A percentile compares a stretch with the other conserved stretches of the same genome.
Conservation (phyloP, 2,113 vertebrate species). For the Proteles cristata region DNA sequence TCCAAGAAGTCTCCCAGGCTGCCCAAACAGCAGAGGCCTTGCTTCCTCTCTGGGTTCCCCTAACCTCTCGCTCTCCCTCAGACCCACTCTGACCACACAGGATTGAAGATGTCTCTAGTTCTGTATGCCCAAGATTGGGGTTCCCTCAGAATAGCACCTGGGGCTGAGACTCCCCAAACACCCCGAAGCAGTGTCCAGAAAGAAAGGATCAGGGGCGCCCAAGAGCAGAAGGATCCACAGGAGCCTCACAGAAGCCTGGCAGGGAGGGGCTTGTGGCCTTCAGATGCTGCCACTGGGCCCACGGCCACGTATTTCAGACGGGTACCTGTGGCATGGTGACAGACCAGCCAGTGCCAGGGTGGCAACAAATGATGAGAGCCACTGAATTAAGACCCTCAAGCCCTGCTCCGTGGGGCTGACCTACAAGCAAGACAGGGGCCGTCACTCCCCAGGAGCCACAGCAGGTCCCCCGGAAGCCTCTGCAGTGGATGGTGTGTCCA, state of each 20-base stretch:
- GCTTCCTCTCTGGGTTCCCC: not conserved
- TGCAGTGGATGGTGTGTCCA: not conserved
- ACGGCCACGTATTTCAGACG: not conserved
- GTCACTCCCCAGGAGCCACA: not conserved
- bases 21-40: not conserved
- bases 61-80: not conserved
- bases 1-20: not conserved
- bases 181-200: not conserved
- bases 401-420: conserved; percentile 25
- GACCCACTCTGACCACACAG: not conserved
- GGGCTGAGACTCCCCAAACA: not conserved
- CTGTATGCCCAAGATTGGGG: not conserved
- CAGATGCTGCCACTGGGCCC: accelerated
- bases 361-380: conserved; percentile 47
- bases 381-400: not conserved
- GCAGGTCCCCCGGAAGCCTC: too few relatives aligned
- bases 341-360: conserved; percentile 67
- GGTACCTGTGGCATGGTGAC: conserved; percentile 75
- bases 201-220: not conserved
- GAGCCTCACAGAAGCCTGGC: not conserved
- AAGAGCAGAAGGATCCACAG: not conserved
- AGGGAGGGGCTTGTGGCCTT: too few relatives aligned
- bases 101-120: not conserved
- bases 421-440: conserved; percentile 13
- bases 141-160: not conserved